Base-by-base conservation (phyloP, 2,113 vertebrate genomes). In the Atrichornis clamosus region DNA sequence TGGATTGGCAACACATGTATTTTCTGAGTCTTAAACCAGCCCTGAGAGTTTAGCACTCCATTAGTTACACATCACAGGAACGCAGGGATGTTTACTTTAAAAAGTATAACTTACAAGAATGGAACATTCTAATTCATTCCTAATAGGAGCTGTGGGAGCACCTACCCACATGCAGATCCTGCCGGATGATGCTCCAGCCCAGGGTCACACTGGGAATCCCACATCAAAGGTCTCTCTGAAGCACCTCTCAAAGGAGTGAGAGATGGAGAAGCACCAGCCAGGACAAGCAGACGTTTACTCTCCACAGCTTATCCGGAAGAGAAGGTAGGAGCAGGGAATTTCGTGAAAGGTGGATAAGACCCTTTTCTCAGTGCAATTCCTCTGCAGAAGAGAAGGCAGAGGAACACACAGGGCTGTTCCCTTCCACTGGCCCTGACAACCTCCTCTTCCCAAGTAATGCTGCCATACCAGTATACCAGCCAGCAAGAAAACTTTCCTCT, bases 1-100 rank as follows among this genome's bases (percentile, higher is more conserved):
- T 98, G 98, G 98, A 99, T 98, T 96, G 97, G 97, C 98, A 98
- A 98, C 98, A 99, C 98, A 97, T 99, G 99, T 98, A 93, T 60
- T 79, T 97, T 92, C 97, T 97, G 97, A 99, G 98, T 94, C 96
- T 97, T 97, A 98, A 98, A 98, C 95, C 98, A 98, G 97, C 96
- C 98, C 97, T 98, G 97, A 98, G 97, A 97, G 96, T 98, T 98
- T 98, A 98, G 97, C 97, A 97, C 97, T 97, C 97, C 97, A 98
- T 98, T 98, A 98, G 98, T 98, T 98, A 98, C 97, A 98, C 96
- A 96, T 96, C 97, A 95, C 92, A 98, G 95, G 93, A 97, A 96
- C 93, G 91, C 87, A 91, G 77, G 83, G 97, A 96, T 98, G 98
- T 98, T 98, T 98, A 98, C 97, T 98, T 97, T 89, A 94, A 97